Conservation (phyloP, 2,888 invertebrate genomes). For the Trichacis sp. region DNA sequence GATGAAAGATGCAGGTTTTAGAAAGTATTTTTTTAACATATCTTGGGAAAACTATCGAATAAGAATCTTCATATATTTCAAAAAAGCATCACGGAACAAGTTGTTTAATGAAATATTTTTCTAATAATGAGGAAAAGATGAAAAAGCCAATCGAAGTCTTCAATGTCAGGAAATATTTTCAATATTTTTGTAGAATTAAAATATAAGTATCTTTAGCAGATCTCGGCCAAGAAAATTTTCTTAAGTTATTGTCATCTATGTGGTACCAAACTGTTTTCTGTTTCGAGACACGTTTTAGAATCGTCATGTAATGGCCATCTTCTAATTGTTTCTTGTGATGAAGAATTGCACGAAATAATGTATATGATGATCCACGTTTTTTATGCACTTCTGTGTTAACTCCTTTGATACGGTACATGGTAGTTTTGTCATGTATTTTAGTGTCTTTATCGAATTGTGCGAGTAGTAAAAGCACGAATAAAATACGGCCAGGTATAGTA, state of each 20-base stretch:
- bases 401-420: conserved; percentile 9
- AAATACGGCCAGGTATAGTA: not conserved
- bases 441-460: not conserved
- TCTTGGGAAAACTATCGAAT: not conserved
- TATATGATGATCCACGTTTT: not conserved
- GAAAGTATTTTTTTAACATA: not conserved
- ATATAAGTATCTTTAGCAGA: conserved; percentile 15
- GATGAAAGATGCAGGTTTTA: conserved; percentile 6
- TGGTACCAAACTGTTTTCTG: not conserved
- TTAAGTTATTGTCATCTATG: conserved; percentile 5
- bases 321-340: conserved; percentile 8
- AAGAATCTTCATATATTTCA: too few relatives aligned
- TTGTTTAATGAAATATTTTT: too few relatives aligned
- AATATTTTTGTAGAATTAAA: conserved; percentile 11
- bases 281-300: not conserved
- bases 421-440: not conserved
- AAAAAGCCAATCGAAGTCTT: too few relatives aligned
- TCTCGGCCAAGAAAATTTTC: conserved; percentile 12
- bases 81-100: too few relatives aligned
- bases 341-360: conserved; percentile 16
- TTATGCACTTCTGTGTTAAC: conserved; percentile 3
- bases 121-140: too few relatives aligned
- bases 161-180: not conserved
- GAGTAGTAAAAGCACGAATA: not conserved
- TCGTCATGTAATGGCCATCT: conserved; percentile 17